A percentile compares a stretch with the other conserved stretches of the same genome.
These are phyloP conservation scores for Sebastiscus tertius DNA, from an alignment of 2,797 vertebrate genomes.

Conservation along the genomic window DNA sequence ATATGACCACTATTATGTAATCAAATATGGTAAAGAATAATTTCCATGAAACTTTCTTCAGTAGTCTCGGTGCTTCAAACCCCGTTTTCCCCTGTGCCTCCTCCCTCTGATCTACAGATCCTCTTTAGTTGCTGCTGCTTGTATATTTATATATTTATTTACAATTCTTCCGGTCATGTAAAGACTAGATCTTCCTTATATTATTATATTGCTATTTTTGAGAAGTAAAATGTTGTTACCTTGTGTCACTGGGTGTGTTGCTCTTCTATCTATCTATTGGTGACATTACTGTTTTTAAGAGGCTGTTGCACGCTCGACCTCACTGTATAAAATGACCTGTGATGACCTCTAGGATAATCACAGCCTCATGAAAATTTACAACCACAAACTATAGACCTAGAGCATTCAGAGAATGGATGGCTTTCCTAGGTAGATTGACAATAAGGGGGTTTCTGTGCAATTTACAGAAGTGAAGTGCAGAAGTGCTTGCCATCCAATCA, in stretches of 20 bases:
- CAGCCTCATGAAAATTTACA: no score
- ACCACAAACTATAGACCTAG: no score
- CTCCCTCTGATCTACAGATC: background rate
- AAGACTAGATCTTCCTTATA: background rate
- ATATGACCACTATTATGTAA: background rate
- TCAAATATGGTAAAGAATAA: background rate
- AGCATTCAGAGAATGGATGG: no score
- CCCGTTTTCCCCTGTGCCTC: background rate
- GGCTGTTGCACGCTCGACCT: no score
- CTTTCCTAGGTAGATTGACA: no score
- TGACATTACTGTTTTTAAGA: no score
- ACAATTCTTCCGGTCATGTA: background rate
- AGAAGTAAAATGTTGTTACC: background rate
- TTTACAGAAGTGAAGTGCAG: no score
- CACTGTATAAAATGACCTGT: no score
- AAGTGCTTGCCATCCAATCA: no score
- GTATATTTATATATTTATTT: background rate
- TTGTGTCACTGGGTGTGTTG: background rate
- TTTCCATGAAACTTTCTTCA: background rate
- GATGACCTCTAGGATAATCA: no score
- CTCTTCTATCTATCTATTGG: background rate
- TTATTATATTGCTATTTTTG: background rate
- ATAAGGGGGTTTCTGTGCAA: no score
- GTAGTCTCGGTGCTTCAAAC: background rate
- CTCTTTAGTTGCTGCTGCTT: background rate